These are phyloP conservation scores for Crenichthys baileyi DNA, from an alignment of 2,797 vertebrate genomes.

Conservation along the genomic window DNA sequence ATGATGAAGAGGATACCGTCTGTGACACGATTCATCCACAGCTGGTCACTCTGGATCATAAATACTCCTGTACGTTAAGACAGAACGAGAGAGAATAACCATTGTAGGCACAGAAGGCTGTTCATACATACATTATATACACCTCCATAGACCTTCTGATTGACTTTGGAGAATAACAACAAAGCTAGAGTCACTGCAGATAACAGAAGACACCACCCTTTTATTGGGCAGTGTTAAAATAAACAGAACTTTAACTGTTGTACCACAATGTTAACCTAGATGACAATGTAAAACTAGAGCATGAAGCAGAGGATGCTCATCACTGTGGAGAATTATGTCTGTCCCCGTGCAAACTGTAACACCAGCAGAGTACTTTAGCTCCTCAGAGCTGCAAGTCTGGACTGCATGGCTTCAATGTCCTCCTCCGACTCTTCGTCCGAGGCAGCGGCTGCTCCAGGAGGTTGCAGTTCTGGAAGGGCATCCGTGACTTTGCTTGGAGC, in stretches of 20 bases:
- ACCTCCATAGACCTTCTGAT: slow-evolving; percentile 61
- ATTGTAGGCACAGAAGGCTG: slow-evolving; percentile 74
- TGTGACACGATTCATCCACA: slow-evolving; percentile 33
- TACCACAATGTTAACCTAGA: slow-evolving; percentile 56
- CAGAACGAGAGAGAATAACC: slow-evolving; percentile 48
- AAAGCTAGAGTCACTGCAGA: slow-evolving; percentile 32
- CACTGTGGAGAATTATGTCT: slow-evolving; percentile 57
- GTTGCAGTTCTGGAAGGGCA: slow-evolving; percentile 88
- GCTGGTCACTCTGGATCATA: slow-evolving; percentile 46
- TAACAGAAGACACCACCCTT: slow-evolving; percentile 38
- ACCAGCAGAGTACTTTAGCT: slow-evolving; percentile 81
- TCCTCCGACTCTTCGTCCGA: slow-evolving; percentile 92
- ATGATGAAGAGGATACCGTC: slow-evolving; percentile 9
- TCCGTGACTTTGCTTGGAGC: slow-evolving; percentile 96
- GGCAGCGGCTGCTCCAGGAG: slow-evolving; percentile 83
- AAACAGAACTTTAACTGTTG: slow-evolving; percentile 34
- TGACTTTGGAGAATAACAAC: slow-evolving; percentile 71
- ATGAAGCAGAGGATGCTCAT: slow-evolving; percentile 41
- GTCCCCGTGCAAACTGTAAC: slow-evolving; percentile 46
- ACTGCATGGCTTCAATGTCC: slow-evolving; percentile 97
- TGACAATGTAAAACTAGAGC: slow-evolving; percentile 54
- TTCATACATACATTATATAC: slow-evolving; percentile 73
- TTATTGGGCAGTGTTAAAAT: slow-evolving; percentile 29
- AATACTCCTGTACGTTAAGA: slow-evolving; percentile 30
- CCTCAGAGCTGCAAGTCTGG: slow-evolving; percentile 90